Evolutionary conservation across 2,797 vertebrate genomes (phyloP).

Genomic region (Peromyscus melanophrys): DNA sequence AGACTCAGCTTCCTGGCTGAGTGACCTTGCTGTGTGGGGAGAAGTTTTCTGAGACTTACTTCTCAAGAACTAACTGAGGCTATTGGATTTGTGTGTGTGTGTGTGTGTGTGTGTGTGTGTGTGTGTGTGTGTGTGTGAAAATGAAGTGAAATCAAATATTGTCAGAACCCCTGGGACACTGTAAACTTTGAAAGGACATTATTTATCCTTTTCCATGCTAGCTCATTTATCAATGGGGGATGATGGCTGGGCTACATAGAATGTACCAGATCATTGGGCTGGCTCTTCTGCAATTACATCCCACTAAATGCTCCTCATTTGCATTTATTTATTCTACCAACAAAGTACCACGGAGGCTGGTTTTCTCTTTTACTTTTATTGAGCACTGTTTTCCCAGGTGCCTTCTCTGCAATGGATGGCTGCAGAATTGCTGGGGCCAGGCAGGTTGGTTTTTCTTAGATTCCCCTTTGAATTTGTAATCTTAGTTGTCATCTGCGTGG

Average conservation of each 20-base stretch:
- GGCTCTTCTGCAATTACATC: background rate
- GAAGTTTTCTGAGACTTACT: constrained; percentile 47
- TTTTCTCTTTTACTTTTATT: constrained; percentile 28
- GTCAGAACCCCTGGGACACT: background rate
- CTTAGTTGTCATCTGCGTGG: constrained; percentile 71
- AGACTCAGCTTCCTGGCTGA: background rate
- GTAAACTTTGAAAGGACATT: background rate
- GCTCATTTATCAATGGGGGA: background rate
- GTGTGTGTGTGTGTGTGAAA: background rate
- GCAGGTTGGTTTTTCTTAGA: constrained; percentile 61
- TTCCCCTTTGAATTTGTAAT: constrained; percentile 77
- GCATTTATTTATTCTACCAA: background rate
- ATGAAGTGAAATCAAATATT: constrained; percentile 58
- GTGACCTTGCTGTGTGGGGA: background rate
- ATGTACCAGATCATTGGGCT: background rate
- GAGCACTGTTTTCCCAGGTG: background rate
- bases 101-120: no score
- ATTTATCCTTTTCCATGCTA: background rate
- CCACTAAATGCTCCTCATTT: constrained; percentile 28
- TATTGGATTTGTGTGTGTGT: background rate
- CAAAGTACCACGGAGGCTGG: background rate
- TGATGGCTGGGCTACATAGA: background rate
- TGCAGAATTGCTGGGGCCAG: background rate
- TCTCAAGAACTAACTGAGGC: constrained; percentile 35
- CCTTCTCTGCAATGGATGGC: constrained; percentile 54